phyloP scores from a whole-genome alignment of 1,140 invertebrate genomes.

The Pantala flavescens region DNA sequence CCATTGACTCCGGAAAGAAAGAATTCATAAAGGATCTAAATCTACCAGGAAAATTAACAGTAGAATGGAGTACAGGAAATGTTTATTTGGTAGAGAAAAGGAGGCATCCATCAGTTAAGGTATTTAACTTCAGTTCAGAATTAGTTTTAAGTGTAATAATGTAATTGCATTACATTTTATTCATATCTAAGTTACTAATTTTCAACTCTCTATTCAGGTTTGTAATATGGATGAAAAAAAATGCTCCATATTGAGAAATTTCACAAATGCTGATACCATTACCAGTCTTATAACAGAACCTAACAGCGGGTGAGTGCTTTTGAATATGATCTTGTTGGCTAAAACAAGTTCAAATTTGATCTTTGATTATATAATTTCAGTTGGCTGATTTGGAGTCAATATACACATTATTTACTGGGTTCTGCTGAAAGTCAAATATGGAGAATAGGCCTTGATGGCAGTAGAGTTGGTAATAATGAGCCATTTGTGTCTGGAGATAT shows the following conservation, averaged over 20 bases:
- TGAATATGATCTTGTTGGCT: too few species aligned
- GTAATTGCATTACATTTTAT: neutral
- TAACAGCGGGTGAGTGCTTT: neutral
- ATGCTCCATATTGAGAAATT: neutral
- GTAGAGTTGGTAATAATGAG: slow-evolving; percentile 1
- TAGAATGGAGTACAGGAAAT: neutral
- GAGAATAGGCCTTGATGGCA: neutral
- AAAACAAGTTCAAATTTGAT: neutral
- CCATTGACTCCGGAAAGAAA: neutral
- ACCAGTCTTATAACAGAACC: neutral
- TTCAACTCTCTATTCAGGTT: neutral
- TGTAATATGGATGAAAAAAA: neutral
- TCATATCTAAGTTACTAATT: neutral
- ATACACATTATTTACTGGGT: neutral
- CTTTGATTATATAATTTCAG: neutral
- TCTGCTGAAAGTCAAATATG: neutral
- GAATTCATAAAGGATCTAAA: neutral
- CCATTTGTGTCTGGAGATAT: neutral
- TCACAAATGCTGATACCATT: neutral
- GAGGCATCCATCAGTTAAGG: neutral
- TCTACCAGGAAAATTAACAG: neutral
- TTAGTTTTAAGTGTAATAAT: neutral
- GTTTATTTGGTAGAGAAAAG: neutral
- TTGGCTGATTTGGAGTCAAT: neutral
- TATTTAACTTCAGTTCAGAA: neutral